Base-by-base conservation (phyloP, 2,113 vertebrate species). In the Callopanchax toddi region DNA sequence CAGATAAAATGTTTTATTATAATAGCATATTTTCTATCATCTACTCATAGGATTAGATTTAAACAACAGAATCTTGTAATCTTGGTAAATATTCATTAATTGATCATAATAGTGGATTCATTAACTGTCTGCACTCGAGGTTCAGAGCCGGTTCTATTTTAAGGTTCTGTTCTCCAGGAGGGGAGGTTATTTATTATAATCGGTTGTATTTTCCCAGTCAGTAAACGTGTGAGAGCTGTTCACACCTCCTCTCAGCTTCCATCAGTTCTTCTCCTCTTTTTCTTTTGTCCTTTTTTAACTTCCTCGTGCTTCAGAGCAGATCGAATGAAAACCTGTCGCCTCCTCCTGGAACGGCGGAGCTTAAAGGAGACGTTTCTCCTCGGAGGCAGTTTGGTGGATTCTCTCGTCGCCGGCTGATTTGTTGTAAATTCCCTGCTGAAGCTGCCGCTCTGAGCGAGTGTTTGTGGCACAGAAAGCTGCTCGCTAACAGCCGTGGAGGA, bases 391-490 rank as follows among this genome's bases (percentile, higher is more conserved):
- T 55, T 52, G 55, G 32, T 73, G 73, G 32, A 65, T 70, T 63
- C 58, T 48, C 45, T 23, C 44, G 29, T 45, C 6, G 16, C 10
- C 54, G 6, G 4, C 49, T 40, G 17, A 23, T 49, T 67, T 25
- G n/a, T 37, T 6, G 17, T 20, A 20, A 45, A 17, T 56, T 21
- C 36, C 55, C 40, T 18, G 67, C 53, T 60, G 66, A 44, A 39
- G 76, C 42, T 75, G 65, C 76, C 57, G 66, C 60, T 83, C 48
- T 68, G 60, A 76, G 70, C 77, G 69, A 74, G 72, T 54, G 34
- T 81, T 57, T 73, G 72, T 83, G 61, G 65, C 71, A 74, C 17
- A 63, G 65, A 71, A 56, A 79, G 54, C 78, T 71, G 78, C 74
- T 75, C 75, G 50, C 77, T 73, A 62, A 70, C 75, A 76, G 71